phyloP scores from a whole-genome alignment of 1,140 invertebrate species.

The Cydia fagiglandana region DNA sequence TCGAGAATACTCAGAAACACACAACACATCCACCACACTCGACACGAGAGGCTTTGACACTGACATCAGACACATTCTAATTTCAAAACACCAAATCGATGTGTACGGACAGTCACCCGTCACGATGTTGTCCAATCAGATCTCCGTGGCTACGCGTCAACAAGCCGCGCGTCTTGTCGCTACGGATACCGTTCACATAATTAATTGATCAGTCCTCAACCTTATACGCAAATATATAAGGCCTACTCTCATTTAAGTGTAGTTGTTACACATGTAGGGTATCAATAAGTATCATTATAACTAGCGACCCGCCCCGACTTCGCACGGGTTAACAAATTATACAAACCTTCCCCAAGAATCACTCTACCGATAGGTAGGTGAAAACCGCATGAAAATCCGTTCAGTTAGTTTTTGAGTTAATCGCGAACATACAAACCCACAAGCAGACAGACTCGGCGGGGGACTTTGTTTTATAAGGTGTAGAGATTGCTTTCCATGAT shows the following conservation, averaged over 20 bases:
- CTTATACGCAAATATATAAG: neutral
- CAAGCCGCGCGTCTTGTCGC: constrained; percentile 33
- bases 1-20: constrained; percentile 49
- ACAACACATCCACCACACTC: constrained; percentile 52
- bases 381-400: too few relatives aligned
- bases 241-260: neutral
- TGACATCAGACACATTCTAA: constrained; percentile 40
- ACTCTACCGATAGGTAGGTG: too few relatives aligned
- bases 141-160: constrained; percentile 48
- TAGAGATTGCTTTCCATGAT: neutral
- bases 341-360: too few relatives aligned
- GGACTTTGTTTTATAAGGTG: too few relatives aligned
- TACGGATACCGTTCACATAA: neutral
- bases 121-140: constrained; percentile 39
- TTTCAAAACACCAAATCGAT: constrained; percentile 39
- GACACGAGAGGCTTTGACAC: neutral
- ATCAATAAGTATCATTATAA: too few relatives aligned
- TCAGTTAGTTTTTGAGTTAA: too few relatives aligned
- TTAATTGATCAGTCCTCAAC: neutral
- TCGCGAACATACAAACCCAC: too few relatives aligned
- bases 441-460: too few relatives aligned
- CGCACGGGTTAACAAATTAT: too few relatives aligned
- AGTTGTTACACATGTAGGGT: neutral
- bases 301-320: too few relatives aligned
- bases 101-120: constrained; percentile 32